Percentiles rank a stretch among this genome's conserved stretches.
Conservation (phyloP, 2,888 invertebrate genomes). For the Hyppa rectilinea region DNA sequence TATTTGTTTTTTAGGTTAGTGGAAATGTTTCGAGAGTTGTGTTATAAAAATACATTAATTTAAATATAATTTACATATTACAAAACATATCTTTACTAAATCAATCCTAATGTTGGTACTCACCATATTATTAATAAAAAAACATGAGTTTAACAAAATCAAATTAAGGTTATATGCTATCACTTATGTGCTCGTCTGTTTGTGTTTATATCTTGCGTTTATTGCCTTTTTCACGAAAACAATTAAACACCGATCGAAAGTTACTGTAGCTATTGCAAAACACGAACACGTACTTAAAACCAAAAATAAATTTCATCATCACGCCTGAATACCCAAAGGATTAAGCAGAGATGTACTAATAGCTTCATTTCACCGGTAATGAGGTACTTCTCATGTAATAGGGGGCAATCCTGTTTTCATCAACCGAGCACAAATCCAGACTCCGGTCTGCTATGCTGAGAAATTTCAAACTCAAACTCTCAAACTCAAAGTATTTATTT, state of each 20-base stretch:
- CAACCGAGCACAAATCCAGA: too few relatives aligned
- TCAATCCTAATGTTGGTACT: background rate
- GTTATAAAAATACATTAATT: too few relatives aligned
- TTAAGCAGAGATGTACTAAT: background rate
- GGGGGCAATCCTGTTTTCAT: too few relatives aligned
- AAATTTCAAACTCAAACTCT: too few relatives aligned
- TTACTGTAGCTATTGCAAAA: slow-evolving; percentile 30
- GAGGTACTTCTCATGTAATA: too few relatives aligned
- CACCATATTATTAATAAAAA: background rate
- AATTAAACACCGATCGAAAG: slow-evolving; percentile 50
- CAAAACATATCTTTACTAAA: background rate
- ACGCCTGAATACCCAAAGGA: background rate
- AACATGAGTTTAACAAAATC: background rate
- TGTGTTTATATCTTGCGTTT: slow-evolving; percentile 24
- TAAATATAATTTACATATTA: too few relatives aligned
- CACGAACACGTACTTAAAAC: slow-evolving; percentile 4
- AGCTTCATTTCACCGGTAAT: too few relatives aligned
- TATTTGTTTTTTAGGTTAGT: too few relatives aligned
- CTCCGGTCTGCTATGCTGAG: too few relatives aligned
- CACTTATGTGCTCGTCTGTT: slow-evolving; percentile 32
- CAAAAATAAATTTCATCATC: background rate
- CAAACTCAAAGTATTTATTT: too few relatives aligned
- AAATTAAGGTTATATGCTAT: background rate
- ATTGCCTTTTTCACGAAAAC: slow-evolving; percentile 54
- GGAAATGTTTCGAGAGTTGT: too few relatives aligned